Evolutionary conservation across 2,797 vertebrate genomes (phyloP).

Genomic region (Clarias fuscus): DNA sequence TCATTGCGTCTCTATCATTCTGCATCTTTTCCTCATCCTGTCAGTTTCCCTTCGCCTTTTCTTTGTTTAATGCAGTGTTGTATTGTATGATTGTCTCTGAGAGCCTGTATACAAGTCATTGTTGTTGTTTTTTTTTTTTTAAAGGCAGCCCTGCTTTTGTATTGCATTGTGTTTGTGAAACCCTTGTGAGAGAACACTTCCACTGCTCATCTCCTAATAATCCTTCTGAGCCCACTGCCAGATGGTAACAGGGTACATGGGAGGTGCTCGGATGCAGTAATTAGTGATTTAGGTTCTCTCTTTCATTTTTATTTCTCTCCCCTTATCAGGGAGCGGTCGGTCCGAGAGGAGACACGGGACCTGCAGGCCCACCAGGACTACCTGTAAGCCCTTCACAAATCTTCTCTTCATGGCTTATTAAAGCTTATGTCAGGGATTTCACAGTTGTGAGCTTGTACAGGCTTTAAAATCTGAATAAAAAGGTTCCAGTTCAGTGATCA

Average conservation of each 20-base stretch:
- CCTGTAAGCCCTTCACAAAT: conserved; percentile 67
- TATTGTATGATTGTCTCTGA: conserved; percentile 6
- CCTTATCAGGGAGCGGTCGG: conserved; percentile 71
- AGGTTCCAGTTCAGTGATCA: not conserved
- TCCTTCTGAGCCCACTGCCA: conserved; percentile 30
- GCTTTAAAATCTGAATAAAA: not conserved
- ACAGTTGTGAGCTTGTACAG: not conserved
- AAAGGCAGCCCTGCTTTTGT: conserved; percentile 1
- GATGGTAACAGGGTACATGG: conserved; percentile 25
- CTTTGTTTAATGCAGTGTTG: not conserved
- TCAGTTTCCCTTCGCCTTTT: not conserved
- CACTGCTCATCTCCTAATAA: conserved; percentile 39
- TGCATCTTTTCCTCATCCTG: not conserved
- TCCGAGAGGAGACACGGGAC: conserved; percentile 74
- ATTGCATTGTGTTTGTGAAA: conserved; percentile 22
- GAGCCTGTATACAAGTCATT: not conserved
- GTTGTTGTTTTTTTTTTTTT: not conserved
- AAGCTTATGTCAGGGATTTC: not conserved
- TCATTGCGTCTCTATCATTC: not conserved
- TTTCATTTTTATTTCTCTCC: conserved; percentile 30
- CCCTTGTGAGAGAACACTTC: conserved; percentile 38
- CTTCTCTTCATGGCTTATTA: not conserved
- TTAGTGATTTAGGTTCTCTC: conserved; percentile 33
- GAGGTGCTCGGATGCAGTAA: conserved; percentile 24
- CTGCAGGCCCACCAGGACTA: conserved; percentile 69